A percentile compares a stretch with the other conserved stretches of the same genome.
Conservation (phyloP, 1,140 invertebrate species). For the Yoshiicerus persimilis region DNA sequence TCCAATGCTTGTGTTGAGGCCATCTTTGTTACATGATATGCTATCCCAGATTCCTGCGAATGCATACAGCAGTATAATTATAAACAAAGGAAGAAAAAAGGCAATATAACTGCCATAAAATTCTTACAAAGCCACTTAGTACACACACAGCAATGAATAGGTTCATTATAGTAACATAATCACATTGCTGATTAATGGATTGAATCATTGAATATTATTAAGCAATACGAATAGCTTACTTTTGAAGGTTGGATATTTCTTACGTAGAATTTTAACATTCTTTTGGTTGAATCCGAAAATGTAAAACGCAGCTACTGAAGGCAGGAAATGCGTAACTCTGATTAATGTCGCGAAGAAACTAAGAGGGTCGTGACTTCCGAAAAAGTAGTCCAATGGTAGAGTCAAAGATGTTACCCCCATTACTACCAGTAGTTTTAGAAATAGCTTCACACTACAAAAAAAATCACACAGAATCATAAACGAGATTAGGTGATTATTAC, state of each 20-base stretch:
- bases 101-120: too few relatives aligned
- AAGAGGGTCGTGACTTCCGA: conserved; percentile 10
- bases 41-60: neutral
- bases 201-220: neutral
- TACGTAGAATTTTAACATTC: conserved; percentile 25
- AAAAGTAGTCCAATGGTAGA: conserved; percentile 29
- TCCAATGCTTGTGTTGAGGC: neutral
- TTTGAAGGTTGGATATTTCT: conserved; percentile 20
- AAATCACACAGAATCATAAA: too few relatives aligned
- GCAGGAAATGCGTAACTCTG: conserved; percentile 23
- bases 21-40: neutral
- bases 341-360: neutral
- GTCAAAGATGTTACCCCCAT: conserved; percentile 30
- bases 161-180: neutral
- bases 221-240: neutral
- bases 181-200: neutral
- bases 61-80: neutral
- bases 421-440: conserved; percentile 23
- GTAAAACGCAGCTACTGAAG: conserved; percentile 6
- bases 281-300: conserved; percentile 35
- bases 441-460: conserved; percentile 14
- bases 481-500: too few relatives aligned
- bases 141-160: neutral
- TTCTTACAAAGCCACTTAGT: too few relatives aligned
- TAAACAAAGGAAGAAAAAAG: too few relatives aligned